Evolutionary conservation across 2,113 vertebrate genomes (phyloP).

Genomic region (Thalassarche chlororhynchos): DNA sequence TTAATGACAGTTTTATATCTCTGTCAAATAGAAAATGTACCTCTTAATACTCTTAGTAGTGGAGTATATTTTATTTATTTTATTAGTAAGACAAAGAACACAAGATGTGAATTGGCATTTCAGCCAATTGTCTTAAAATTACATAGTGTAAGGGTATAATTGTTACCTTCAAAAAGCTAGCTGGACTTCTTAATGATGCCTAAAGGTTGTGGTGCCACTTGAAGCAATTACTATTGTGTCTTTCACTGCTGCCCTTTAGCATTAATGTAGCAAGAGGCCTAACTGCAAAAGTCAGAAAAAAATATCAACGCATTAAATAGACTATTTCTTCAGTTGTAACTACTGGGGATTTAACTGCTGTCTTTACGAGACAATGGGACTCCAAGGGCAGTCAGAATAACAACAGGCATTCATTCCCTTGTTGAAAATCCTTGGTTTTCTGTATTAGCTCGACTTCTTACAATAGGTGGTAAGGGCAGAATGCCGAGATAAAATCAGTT

Average conservation of each 20-base stretch:
- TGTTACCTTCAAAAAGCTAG: neutral
- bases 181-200: neutral
- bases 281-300: neutral
- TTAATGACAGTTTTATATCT: constrained; percentile 53
- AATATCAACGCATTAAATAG: neutral
- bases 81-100: constrained; percentile 18
- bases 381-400: neutral
- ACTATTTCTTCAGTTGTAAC: neutral
- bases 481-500: neutral
- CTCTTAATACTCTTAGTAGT: constrained; percentile 6
- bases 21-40: constrained; percentile 38
- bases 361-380: neutral
- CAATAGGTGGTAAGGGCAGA: neutral
- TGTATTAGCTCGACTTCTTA: neutral
- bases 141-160: neutral
- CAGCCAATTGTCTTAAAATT: constrained; percentile 30
- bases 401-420: neutral
- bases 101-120: constrained; percentile 9
- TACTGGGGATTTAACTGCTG: neutral
- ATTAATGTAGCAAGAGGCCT: neutral
- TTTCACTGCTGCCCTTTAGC: neutral
- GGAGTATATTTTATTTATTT: constrained; percentile 47
- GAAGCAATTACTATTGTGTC: neutral
- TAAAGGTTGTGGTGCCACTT: constrained; percentile 14
- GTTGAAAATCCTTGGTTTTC: neutral